These are phyloP conservation scores for Noctua janthe DNA, from an alignment of 2,888 invertebrate species.

Conservation along the genomic window DNA sequence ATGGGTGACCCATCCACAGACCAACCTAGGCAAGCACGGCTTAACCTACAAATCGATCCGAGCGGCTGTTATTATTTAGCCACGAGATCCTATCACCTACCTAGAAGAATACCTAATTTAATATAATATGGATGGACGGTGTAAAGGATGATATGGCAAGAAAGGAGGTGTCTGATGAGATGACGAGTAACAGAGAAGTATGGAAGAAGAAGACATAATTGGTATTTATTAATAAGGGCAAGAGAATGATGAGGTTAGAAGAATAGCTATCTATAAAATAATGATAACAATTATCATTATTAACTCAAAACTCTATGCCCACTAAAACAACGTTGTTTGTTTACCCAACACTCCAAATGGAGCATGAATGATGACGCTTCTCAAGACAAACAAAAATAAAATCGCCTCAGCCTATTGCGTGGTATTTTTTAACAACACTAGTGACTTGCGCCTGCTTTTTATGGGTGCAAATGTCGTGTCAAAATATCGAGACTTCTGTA, in stretches of 20 bases:
- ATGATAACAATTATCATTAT: neutral
- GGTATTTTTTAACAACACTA: conserved; percentile 4
- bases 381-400: conserved; percentile 16
- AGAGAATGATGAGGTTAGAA: neutral
- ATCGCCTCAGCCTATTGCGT: conserved; percentile 21
- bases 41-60: too few species aligned
- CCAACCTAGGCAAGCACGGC: too few species aligned
- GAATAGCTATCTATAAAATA: neutral
- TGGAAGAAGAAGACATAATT: too few species aligned
- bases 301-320: neutral
- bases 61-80: too few species aligned
- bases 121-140: too few species aligned
- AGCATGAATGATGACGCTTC: conserved; percentile 1
- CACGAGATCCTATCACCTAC: too few species aligned
- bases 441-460: neutral
- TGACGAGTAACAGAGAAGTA: too few species aligned
- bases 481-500: neutral
- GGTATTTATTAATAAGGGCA: too few species aligned
- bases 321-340: conserved; percentile 3
- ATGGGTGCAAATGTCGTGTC: neutral
- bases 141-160: too few species aligned
- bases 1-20: too few species aligned
- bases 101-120: too few species aligned
- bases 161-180: too few species aligned
- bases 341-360: conserved; percentile 3